A percentile compares a stretch with the other conserved stretches of the same genome.
These are phyloP conservation scores for Steinernema hermaphroditum DNA, from an alignment of 2,888 invertebrate species.

Conservation along the genomic window DNA sequence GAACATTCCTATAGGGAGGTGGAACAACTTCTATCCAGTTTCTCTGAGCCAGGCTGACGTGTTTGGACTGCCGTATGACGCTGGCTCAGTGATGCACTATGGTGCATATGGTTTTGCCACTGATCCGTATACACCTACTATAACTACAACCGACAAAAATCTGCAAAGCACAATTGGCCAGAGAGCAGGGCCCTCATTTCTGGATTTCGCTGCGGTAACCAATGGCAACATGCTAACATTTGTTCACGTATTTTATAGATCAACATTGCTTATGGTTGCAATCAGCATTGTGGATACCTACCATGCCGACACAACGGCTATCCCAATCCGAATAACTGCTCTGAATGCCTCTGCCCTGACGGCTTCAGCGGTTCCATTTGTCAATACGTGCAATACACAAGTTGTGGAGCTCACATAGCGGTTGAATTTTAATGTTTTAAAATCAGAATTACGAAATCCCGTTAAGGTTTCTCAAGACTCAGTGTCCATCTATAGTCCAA, in stretches of 20 bases:
- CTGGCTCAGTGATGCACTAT: slow-evolving; percentile 65
- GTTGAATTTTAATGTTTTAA: slow-evolving; percentile 39
- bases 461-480: slow-evolving; percentile 47
- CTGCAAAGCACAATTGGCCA: slow-evolving; percentile 64
- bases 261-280: slow-evolving; percentile 60
- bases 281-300: slow-evolving; percentile 44
- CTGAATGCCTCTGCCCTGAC: slow-evolving; percentile 59
- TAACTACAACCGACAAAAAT: slow-evolving; percentile 56
- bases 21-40: slow-evolving; percentile 66
- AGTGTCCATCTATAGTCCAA: slow-evolving; percentile 49
- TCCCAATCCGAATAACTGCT: slow-evolving; percentile 62
- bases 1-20: slow-evolving; percentile 55
- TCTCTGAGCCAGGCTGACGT: slow-evolving; percentile 57
- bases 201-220: slow-evolving; percentile 61
- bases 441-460: slow-evolving; percentile 19
- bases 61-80: slow-evolving; percentile 62
- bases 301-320: slow-evolving; percentile 56
- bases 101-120: slow-evolving; percentile 63
- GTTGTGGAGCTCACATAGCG: slow-evolving; percentile 58
- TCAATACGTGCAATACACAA: slow-evolving; percentile 50
- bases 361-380: slow-evolving; percentile 60
- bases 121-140: slow-evolving; percentile 60
- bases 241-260: slow-evolving; percentile 46
- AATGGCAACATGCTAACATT: neutral
- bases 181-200: slow-evolving; percentile 61